These are phyloP conservation scores for Echinops telfairi DNA, from an alignment of 2,113 vertebrate species.

Conservation along the genomic window DNA sequence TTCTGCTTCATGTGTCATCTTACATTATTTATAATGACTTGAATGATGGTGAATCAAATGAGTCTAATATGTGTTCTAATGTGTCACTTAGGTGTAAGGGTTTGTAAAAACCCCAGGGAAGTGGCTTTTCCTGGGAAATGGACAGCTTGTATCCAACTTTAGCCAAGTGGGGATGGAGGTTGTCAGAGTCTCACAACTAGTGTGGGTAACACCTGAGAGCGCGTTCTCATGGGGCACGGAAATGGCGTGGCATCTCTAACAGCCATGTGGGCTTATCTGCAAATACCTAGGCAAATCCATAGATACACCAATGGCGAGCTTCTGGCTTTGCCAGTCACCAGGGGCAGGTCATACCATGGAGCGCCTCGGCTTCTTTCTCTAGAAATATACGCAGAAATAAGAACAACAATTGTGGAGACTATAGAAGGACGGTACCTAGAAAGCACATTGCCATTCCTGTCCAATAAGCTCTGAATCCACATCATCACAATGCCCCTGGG, in stretches of 20 bases:
- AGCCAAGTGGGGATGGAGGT: not conserved
- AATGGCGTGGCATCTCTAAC: not conserved
- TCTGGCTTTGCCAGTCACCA: not conserved
- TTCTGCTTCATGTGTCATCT: conserved; percentile 25
- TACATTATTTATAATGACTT: conserved; percentile 61
- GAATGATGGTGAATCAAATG: not conserved
- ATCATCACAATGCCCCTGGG: not conserved
- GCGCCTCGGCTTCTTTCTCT: not conserved
- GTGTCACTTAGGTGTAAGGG: not conserved
- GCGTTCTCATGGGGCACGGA: not conserved
- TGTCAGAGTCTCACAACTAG: not conserved
- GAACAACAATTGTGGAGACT: not conserved
- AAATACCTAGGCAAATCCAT: not conserved
- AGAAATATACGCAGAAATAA: not conserved
- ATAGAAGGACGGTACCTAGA: not conserved
- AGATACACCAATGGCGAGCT: not conserved
- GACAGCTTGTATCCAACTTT: not conserved
- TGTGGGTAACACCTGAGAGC: not conserved
- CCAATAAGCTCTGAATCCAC: conserved; percentile 1
- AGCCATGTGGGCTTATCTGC: not conserved
- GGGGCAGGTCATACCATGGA: not conserved
- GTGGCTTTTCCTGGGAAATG: not conserved
- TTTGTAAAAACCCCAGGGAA: not conserved
- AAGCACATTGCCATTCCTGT: not conserved
- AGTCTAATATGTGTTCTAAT: not conserved